Base-by-base conservation (phyloP, 2,113 vertebrate species). In the Dendropsophus ebraccatus region DNA sequence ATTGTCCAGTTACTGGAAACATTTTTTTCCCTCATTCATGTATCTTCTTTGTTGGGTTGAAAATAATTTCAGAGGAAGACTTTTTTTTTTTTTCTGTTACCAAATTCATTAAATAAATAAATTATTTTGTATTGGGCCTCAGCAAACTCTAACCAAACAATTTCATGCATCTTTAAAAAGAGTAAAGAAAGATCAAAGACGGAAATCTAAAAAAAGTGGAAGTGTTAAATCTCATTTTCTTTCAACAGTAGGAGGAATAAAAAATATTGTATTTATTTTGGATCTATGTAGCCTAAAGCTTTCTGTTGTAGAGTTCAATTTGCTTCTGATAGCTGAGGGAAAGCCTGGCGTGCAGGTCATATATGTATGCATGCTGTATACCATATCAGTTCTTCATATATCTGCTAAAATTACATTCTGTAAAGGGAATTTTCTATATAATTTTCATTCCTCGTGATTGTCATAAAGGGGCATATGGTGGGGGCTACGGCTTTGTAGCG, bases 151-250 rank as follows among this genome's bases (percentile, higher is more conserved):
- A 86, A 86, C 75, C 62, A 82, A 73, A 41, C 74, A 69, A 86
- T 83, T 62, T 73, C 65, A 88, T 70, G 76, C 52, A 83, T 77
- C 79, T 86, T 82, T 45, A 79, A 56, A 88, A 82, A 85, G 32
- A 45, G 69, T 58, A 86, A 83, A 85, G 23, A 47, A 83, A 82
- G 67, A 87, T 82, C 81, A 81, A 87, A 86, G 82, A 62, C n/a
- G 45, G 21, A 77, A 79, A 83, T 62, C 65, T 78, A 83, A 86
- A 78, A 83, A 76, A 85, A 70, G 50, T 80, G 67, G 70, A 86
- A 88, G 87, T 79, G 84, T 87, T 88, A 87, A 87, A 88, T 80
- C 80, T 78, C 76, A 83, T 87, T 87, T 75, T 81, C 76, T 60
- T 60, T 70, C 52, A 76, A 88, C 79, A 78, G 82, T 84, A 54